Evolutionary conservation across 2,888 invertebrate species (phyloP).

Genomic region (Acanthopleura granulata): DNA sequence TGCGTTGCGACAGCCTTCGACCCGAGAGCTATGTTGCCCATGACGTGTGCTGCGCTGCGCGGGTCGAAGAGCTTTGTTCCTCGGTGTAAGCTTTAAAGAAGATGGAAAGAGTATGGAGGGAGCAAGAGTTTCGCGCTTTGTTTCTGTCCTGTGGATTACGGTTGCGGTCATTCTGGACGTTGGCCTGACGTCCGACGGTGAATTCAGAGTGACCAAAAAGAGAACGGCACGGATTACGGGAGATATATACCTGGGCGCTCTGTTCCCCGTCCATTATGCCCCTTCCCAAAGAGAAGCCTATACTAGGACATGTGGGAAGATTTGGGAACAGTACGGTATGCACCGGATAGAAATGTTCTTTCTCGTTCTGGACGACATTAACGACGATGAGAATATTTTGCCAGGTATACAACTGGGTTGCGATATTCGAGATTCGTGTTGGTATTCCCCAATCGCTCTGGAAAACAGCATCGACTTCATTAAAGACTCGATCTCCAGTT

Average conservation of each 20-base stretch:
- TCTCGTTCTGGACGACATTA: conserved; percentile 71
- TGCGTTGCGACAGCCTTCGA: too few species aligned
- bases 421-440: conserved; percentile 84
- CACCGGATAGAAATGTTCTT: conserved; percentile 77
- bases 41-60: not conserved
- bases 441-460: conserved; percentile 84
- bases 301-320: conserved; percentile 74
- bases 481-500: conserved; percentile 74
- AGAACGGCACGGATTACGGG: conserved; percentile 69
- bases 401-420: conserved; percentile 76
- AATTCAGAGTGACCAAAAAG: conserved; percentile 30
- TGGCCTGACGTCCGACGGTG: conserved; percentile 21
- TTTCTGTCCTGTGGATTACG: not conserved
- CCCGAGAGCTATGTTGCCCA: too few species aligned
- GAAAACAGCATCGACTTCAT: conserved; percentile 84
- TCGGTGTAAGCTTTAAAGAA: not conserved
- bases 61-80: not conserved
- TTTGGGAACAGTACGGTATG: conserved; percentile 83
- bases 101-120: conserved; percentile 15
- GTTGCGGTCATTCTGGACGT: not conserved
- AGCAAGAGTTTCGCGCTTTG: not conserved
- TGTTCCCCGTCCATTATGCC: conserved; percentile 73
- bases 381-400: conserved; percentile 74
- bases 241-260: conserved; percentile 75
- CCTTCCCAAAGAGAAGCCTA: conserved; percentile 66